Evolutionary conservation across 2,888 invertebrate species (phyloP).

Genomic region (Nycteola revayana): DNA sequence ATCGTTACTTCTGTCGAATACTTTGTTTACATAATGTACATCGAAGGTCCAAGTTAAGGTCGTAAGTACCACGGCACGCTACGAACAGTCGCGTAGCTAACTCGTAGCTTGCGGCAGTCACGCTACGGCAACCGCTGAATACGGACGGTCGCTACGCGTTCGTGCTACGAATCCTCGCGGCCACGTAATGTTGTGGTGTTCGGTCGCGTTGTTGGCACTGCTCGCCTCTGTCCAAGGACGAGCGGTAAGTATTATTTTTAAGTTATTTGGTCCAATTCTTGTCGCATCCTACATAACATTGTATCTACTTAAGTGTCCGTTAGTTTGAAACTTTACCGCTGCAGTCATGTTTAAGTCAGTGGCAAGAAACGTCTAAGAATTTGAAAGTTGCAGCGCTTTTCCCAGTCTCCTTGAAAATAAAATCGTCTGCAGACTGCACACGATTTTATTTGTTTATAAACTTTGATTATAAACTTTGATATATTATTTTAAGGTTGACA

Average conservation of each 20-base stretch:
- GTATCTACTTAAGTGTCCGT: conserved; percentile 20
- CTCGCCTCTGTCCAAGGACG: conserved; percentile 73
- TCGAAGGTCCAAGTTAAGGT: conserved; percentile 46
- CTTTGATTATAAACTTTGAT: no score
- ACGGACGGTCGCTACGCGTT: conserved; percentile 56
- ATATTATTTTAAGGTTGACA: no score
- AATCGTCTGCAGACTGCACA: no score
- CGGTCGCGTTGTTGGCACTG: conserved; percentile 64
- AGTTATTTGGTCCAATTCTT: conserved; percentile 22
- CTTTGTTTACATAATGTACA: conserved; percentile 70
- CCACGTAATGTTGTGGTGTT: conserved; percentile 68
- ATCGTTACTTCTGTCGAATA: conserved; percentile 56
- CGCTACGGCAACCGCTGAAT: conserved; percentile 58
- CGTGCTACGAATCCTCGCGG: conserved; percentile 44
- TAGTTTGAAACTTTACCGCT: conserved; percentile 29
- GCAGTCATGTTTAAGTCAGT: conserved; percentile 7
- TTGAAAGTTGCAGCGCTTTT: background rate
- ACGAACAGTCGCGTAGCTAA: conserved; percentile 35
- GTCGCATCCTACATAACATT: conserved; percentile 8
- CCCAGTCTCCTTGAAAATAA: background rate
- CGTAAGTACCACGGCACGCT: conserved; percentile 29
- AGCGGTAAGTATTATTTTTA: conserved; percentile 65
- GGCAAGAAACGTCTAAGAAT: conserved; percentile 2
- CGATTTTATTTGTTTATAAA: no score
- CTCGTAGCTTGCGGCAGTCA: conserved; percentile 70